Evolutionary conservation across 2,113 vertebrate species (phyloP).

Genomic region (Heterochromis multidens): DNA sequence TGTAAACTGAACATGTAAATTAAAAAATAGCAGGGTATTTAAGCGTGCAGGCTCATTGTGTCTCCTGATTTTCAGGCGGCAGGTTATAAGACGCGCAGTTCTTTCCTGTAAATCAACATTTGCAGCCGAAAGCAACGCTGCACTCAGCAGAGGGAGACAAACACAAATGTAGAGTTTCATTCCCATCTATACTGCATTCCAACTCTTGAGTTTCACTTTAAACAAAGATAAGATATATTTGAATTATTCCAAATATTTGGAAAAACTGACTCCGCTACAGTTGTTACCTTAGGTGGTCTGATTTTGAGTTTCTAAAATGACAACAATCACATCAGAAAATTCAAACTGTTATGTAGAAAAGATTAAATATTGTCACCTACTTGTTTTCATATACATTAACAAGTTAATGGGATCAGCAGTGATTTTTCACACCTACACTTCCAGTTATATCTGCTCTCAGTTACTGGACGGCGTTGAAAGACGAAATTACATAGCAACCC

Average conservation of each 20-base stretch:
- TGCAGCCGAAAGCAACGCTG: neutral
- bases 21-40: neutral
- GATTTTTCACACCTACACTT: neutral
- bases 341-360: neutral
- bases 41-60: neutral
- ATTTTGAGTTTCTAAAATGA: neutral
- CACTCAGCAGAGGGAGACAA: conserved; percentile 61
- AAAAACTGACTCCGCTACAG: neutral
- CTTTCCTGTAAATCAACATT: neutral
- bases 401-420: neutral
- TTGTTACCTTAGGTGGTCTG: fast-evolving
- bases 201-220: neutral
- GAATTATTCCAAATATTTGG: neutral
- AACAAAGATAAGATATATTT: neutral
- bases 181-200: neutral
- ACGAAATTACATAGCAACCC: neutral
- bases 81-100: neutral
- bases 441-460: neutral
- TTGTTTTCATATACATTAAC: neutral
- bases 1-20: neutral
- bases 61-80: neutral
- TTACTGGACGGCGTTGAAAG: neutral
- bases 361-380: neutral
- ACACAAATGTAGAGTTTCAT: neutral
- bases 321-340: neutral